Evolutionary conservation across 2,797 vertebrate species (phyloP), one percentile per base, ranked within the genome.

Genomic region (Neostethus bicornis): DNA sequence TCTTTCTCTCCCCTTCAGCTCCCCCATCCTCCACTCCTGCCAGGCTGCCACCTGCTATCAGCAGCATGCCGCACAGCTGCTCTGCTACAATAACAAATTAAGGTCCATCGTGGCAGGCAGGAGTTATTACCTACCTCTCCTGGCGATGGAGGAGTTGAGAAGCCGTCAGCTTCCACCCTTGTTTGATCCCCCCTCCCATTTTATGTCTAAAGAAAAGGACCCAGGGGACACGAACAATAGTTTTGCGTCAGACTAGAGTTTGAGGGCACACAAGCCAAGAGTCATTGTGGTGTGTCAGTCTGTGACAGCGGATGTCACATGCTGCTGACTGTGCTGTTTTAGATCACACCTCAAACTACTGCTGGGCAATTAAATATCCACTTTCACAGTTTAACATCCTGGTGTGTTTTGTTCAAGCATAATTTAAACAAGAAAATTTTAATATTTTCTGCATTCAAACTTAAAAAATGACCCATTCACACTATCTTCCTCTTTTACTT

Each of bases 31-130:
- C 85, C 79, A 57, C 86, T 85, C 89, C 87, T 86, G 88, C 81
- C 85, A 90, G 90, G 88, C 87, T 79, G 88, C 92, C 92, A 93
- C 92, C 92, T 93, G 91, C 91, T 92, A 90, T 75, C 83, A 87
- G 75, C 84, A 87, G 89, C 86, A 87, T 90, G 90, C 86, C 68
- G 81, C 90, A 91, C 92, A 93, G 92, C 91, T 93, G 92, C 90
- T 90, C 84, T 45, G 87, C 87, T 88, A 89, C 90, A 91, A 91
- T 88, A 91, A 92, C 92, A 92, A 90, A 91, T 91, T 77, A 91
- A 90, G 87, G 89, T 84, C 89, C 86, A 80, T 85, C 46, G 38
- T 81, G 85, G 82, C 80, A 81, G 63, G 77, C 79, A 87, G 82
- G 70, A 77, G 67, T 83, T 73, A 88, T 87, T 88, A 83, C 85